These are phyloP conservation scores for Charina bottae DNA, from an alignment of 2,113 vertebrate genomes.

Conservation along the genomic window DNA sequence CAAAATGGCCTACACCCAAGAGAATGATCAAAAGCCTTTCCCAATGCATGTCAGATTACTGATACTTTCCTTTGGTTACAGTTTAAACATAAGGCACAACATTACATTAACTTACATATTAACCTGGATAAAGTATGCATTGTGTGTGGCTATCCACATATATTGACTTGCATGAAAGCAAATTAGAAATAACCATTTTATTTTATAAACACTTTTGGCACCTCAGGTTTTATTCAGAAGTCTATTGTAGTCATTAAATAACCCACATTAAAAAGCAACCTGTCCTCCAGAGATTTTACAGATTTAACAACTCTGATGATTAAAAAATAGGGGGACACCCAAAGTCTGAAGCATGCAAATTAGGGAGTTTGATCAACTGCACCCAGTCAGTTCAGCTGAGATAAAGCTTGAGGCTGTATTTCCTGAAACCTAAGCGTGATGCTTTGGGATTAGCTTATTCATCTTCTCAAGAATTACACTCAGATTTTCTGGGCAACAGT, in stretches of 20 bases:
- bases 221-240: background rate
- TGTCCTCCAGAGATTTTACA: background rate
- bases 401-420: background rate
- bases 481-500: background rate
- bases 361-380: background rate
- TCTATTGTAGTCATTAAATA: background rate
- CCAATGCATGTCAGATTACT: background rate
- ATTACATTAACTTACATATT: background rate
- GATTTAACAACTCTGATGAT: background rate
- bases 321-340: background rate
- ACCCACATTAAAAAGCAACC: no score
- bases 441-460: background rate
- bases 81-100: background rate
- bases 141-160: background rate
- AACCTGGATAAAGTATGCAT: background rate
- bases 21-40: background rate
- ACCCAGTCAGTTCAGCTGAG: background rate
- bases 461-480: background rate
- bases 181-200: background rate
- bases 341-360: background rate
- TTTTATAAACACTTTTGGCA: background rate
- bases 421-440: background rate
- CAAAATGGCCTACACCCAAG: background rate
- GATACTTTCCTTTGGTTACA: background rate
- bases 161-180: background rate